These are phyloP conservation scores for Trichomycterus rosablanca DNA, from an alignment of 2,113 vertebrate species.

Conservation along the genomic window DNA sequence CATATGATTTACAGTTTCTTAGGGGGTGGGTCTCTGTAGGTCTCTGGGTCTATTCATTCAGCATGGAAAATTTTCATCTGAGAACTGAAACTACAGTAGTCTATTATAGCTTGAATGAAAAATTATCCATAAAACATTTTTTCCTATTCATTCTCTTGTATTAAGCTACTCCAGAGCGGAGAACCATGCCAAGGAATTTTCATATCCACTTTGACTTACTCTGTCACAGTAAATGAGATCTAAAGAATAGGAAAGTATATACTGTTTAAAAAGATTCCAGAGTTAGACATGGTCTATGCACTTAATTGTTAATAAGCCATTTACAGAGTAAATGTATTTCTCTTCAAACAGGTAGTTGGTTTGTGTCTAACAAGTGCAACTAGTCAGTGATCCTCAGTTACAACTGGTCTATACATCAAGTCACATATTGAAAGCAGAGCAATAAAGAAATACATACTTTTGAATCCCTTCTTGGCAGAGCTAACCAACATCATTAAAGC, in stretches of 20 bases:
- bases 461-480: constrained; percentile 16
- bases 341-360: too few relatives aligned
- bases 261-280: constrained; percentile 27
- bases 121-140: constrained; percentile 15
- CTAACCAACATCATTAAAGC: constrained; percentile 24
- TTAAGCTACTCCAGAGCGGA: constrained; percentile 8
- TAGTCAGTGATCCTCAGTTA: neutral
- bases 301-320: constrained; percentile 49
- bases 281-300: constrained; percentile 41
- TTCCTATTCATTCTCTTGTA: constrained; percentile 20
- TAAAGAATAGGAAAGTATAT: constrained; percentile 14
- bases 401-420: neutral
- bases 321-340: constrained; percentile 34
- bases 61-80: constrained; percentile 11
- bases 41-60: constrained; percentile 18
- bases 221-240: too few relatives aligned
- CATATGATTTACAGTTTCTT: constrained; percentile 16
- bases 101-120: constrained; percentile 25
- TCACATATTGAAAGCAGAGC: constrained; percentile 18
- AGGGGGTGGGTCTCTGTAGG: constrained; percentile 6
- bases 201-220: constrained; percentile 7
- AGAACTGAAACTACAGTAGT: constrained; percentile 24
- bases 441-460: constrained; percentile 30
- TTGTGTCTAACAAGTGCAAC: too few relatives aligned
- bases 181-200: constrained; percentile 14